Evolutionary conservation across 1,140 invertebrate genomes (phyloP), one percentile per base, ranked within the genome.

Genomic region (Chironomus striatipennis): DNA sequence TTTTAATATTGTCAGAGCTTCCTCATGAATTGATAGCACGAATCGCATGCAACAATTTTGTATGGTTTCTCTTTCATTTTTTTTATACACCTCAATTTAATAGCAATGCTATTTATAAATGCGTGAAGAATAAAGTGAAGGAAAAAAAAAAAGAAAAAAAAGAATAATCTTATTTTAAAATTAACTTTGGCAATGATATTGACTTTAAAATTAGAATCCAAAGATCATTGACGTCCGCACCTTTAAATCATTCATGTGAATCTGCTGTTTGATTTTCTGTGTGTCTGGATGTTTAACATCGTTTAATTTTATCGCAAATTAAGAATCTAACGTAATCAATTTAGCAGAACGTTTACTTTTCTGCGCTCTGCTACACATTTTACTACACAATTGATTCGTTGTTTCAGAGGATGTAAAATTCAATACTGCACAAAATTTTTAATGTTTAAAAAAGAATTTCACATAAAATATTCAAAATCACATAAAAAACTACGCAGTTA

Each of bases 161-260:
- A 57, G n/a, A 57, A 57, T 57, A 57, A 57, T n/a, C 47, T 57
- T 57, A n/a, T 57, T 57, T 57, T 57, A 57, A 57, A 57, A 57
- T 57, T 57, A 57, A 57, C 47, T 57, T 57, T 57, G 47, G 47
- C 47, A 57, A 10, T 47, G 43, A 15, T 3, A 47, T n/a, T 57
- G 47, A 15, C 12, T 57, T n/a, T 57, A 57, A 57, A 57, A 57
- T 15, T 57, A 57, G 47, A 12, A 57, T 57, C 5, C 4, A 57
- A n/a, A 57, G 47, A 57, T 57, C 47, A 57, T 57, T 57, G 47
- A 57, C 47, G 47, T 57, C n/a, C 47, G 47, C 47, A 57, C 12
- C 12, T 57, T 47, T 12, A 57, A 57, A 0, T 57, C 47, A 57
- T 10, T 57, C 12, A 57, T n/a, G 47, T 57, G 47, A 15, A 57